Conservation (phyloP, 64 coral and sea anemone genomes). For the Porites lutea region DNA sequence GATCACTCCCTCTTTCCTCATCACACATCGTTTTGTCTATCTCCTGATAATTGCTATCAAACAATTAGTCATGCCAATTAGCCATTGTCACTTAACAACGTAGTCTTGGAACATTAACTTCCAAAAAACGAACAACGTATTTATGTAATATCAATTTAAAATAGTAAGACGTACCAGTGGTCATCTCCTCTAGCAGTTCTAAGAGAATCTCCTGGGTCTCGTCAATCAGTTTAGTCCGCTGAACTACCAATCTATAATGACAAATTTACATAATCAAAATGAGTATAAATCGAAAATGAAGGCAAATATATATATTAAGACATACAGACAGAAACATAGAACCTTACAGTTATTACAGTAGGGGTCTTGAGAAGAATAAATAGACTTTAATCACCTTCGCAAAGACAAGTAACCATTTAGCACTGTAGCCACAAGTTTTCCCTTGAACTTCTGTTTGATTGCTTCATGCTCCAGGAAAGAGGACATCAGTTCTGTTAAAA, state of each 20-base stretch:
- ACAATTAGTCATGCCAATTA: neutral
- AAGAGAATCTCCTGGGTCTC: conserved; percentile 93
- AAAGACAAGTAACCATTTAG: conserved; percentile 97
- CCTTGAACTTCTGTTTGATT: conserved; percentile 99
- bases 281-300: neutral
- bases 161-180: conserved; percentile 70
- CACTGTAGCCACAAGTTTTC: conserved; percentile 93
- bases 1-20: neutral
- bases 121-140: no score
- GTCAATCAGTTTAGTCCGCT: conserved; percentile 92
- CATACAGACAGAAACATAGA: no score
- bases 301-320: no score
- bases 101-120: no score
- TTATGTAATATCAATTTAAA: no score
- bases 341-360: no score
- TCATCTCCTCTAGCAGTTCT: conserved; percentile 94
- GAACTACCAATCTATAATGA: conserved; percentile 81
- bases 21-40: neutral
- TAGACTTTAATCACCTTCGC: conserved; percentile 64
- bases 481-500: conserved; percentile 83
- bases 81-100: no score
- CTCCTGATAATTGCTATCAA: neutral
- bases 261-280: neutral
- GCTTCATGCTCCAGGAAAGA: conserved; percentile 94
- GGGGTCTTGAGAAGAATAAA: no score